Base-by-base conservation (phyloP, 2,797 vertebrate species). In the Protonibea diacanthus region DNA sequence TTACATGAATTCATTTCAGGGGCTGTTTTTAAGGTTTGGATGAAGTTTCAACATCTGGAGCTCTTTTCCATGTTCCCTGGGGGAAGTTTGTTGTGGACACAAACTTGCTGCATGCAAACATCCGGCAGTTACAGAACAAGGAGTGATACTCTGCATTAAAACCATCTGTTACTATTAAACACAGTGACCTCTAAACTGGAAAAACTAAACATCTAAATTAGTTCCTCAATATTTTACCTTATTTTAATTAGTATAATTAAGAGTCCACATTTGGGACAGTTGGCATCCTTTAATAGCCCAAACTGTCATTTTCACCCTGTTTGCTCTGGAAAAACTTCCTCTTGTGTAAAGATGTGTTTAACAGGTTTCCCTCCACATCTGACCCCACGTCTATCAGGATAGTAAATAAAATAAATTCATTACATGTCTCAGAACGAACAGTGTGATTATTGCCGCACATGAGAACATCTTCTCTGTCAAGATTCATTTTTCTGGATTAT, bases 81-180 rank as follows among this genome's bases (percentile, higher is more conserved):
- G 38, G 27, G 52, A 76, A 0, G 79, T 81, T 86, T 83, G 60
- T 80, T 79, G 55, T 86, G 74, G 33, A 85, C 56, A 89, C 76
- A 83, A 78, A 66, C 51, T 7, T 51, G 71, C 52, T 69, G 49
- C 38, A 52, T 67, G 63, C 48, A 68, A 69, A 77, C 67, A 77
- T 25, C 15, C 17, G n/a, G 6, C 56, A 67, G 62, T 71, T 49
- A 11, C n/a, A 68, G 29, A 63, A 48, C 55, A 45, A 27, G 20
- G 12, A 20, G 9, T 38, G 52, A 25, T n/a, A 17, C 45, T 63
- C 21, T 1, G 64, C 7, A 23, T 6, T 15, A 2, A n/a, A 9
- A 68, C 9, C 17, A 66, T 14, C 9, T 14, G 17, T 20, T 29
- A 17, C 20, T 27, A 3, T 56, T 7, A 1, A 40, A 65, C 38